Evolutionary conservation across 2,113 vertebrate genomes (phyloP).

Genomic region (Cynopterus brachyotis): DNA sequence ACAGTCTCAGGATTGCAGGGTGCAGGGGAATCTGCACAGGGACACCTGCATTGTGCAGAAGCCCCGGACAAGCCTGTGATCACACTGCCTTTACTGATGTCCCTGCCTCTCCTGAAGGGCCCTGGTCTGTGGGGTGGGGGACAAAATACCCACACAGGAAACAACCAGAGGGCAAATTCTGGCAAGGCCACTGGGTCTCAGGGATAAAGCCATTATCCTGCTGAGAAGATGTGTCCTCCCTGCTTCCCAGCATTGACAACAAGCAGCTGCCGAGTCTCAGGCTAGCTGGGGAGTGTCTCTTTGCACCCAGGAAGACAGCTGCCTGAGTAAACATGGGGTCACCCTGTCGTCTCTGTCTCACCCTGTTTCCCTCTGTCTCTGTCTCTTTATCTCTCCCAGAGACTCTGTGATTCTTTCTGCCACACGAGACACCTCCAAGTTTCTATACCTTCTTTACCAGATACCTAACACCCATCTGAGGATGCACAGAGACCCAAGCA

Average conservation of each 20-base stretch:
- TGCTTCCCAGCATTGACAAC: not conserved
- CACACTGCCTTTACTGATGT: not conserved
- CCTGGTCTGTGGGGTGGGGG: not conserved
- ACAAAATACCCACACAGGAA: not conserved
- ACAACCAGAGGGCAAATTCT: not conserved
- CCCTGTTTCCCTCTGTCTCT: not conserved
- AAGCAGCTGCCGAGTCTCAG: not conserved
- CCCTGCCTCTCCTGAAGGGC: not conserved
- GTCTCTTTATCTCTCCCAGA: not conserved
- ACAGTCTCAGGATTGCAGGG: not conserved
- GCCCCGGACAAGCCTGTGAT: not conserved
- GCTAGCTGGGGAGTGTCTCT: not conserved
- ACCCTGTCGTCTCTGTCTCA: not conserved
- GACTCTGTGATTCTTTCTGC: not conserved
- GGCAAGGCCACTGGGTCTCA: not conserved
- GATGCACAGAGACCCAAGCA: not conserved
- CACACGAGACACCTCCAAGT: not conserved
- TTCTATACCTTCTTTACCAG: not conserved
- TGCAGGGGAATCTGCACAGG: not conserved
- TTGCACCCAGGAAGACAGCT: not conserved
- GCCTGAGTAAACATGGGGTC: not conserved
- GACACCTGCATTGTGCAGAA: not conserved
- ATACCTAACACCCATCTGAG: not conserved
- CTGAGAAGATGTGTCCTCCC: not conserved
- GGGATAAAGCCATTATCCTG: constrained; percentile 17